These are phyloP conservation scores for Microplitis demolitor DNA, from an alignment of 1,140 invertebrate species.

Conservation along the genomic window DNA sequence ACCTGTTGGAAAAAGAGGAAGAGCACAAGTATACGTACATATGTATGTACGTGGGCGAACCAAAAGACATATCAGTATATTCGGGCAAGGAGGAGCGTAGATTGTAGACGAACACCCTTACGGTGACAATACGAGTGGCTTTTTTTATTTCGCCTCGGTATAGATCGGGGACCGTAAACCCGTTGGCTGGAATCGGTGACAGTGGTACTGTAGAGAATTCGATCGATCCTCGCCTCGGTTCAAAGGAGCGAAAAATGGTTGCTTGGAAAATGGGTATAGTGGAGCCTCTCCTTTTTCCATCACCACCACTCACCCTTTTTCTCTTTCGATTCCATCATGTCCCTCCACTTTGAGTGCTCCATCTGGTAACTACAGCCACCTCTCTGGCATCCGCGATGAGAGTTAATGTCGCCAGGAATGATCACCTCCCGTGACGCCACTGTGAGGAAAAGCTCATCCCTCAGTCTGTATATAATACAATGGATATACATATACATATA, in stretches of 20 bases:
- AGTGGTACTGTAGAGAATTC: slow-evolving; percentile 26
- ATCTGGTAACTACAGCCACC: background rate
- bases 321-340: background rate
- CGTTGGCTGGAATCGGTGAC: slow-evolving; percentile 39
- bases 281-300: background rate
- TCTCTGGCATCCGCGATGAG: too few relatives aligned
- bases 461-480: background rate
- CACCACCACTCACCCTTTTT: background rate
- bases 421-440: background rate
- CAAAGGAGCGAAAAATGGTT: slow-evolving; percentile 36
- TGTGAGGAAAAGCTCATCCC: background rate
- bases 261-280: background rate
- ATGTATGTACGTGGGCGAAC: background rate
- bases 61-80: background rate
- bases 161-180: background rate
- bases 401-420: too few relatives aligned
- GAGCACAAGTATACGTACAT: too few relatives aligned
- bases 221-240: slow-evolving; percentile 45
- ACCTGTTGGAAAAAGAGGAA: too few relatives aligned
- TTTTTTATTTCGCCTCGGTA: background rate
- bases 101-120: too few relatives aligned
- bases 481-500: background rate
- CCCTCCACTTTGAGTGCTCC: background rate
- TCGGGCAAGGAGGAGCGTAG: slow-evolving; percentile 12
- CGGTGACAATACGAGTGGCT: slow-evolving; percentile 22